Conservation (phyloP, 1,140 invertebrate species). For the honey bee (Apis mellifera) region DNA sequence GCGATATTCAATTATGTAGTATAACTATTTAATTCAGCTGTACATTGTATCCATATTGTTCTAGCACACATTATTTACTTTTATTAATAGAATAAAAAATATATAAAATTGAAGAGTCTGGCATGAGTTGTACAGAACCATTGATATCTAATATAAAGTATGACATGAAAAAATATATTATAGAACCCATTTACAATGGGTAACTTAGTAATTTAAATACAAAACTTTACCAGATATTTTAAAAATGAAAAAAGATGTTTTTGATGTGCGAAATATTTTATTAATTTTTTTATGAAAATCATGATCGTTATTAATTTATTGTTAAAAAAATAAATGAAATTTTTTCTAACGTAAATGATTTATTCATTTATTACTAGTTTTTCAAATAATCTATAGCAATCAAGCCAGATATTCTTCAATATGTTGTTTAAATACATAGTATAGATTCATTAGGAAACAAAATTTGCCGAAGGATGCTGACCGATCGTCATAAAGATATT, state of each 20-base stretch:
- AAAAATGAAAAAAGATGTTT: constrained; percentile 24
- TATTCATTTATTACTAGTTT: constrained; percentile 43
- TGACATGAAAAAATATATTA: constrained; percentile 31
- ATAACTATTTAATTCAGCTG: constrained; percentile 62
- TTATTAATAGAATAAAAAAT: constrained; percentile 47
- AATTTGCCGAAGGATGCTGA: constrained; percentile 56
- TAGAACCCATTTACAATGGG: constrained; percentile 42
- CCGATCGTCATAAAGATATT: constrained; percentile 47
- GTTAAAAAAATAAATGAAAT: constrained; percentile 47
- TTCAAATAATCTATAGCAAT: constrained; percentile 43
- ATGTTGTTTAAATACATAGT: constrained; percentile 48
- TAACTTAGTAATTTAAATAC: constrained; percentile 34
- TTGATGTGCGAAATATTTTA: constrained; percentile 36
- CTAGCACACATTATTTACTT: constrained; percentile 53
- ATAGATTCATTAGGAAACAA: constrained; percentile 48
- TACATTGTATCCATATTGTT: constrained; percentile 62
- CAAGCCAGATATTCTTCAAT: constrained; percentile 56
- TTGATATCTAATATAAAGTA: constrained; percentile 43
- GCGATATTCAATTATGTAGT: constrained; percentile 54
- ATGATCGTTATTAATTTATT: constrained; percentile 48
- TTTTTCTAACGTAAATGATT: constrained; percentile 51
- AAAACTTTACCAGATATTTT: constrained; percentile 21
- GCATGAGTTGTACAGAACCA: constrained; percentile 49
- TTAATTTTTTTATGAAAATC: constrained; percentile 42
- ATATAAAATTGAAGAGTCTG: constrained; percentile 48